These are phyloP conservation scores for Ctenodactylus gundi DNA, from an alignment of 2,113 vertebrate species.

Conservation along the genomic window DNA sequence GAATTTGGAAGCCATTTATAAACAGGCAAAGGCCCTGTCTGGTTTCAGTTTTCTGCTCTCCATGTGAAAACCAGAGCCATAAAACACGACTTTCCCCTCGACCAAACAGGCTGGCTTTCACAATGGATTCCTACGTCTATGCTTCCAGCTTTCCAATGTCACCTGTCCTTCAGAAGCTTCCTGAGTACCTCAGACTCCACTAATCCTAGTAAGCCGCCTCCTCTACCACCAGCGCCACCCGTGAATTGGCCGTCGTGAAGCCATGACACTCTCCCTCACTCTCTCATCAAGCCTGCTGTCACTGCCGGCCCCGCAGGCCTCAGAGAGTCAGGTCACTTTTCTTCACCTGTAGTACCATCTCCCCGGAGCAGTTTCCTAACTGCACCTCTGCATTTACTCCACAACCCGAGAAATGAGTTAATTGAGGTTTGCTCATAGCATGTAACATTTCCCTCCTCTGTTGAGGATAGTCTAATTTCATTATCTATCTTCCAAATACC, in stretches of 20 bases:
- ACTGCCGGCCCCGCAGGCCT: neutral
- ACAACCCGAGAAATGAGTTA: neutral
- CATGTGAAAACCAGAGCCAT: neutral
- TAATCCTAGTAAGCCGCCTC: too few relatives aligned
- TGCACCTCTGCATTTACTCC: neutral
- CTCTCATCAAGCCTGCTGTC: too few relatives aligned
- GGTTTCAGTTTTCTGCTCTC: neutral
- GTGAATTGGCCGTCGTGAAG: neutral
- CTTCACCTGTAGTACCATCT: neutral
- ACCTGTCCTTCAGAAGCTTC: neutral
- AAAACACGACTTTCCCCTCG: accelerated
- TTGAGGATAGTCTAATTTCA: neutral
- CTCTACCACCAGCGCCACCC: neutral
- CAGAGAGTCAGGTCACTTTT: neutral
- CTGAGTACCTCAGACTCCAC: accelerated
- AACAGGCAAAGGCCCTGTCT: neutral
- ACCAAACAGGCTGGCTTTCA: too few relatives aligned
- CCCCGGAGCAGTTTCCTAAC: neutral
- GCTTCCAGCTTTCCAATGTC: neutral
- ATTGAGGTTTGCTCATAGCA: too few relatives aligned
- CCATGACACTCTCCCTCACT: too few relatives aligned
- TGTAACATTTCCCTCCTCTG: accelerated
- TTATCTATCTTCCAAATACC: too few relatives aligned
- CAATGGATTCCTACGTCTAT: accelerated
- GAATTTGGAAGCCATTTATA: neutral